Percentiles rank a stretch among this genome's conserved stretches.
These are phyloP conservation scores for Coracopsis vasa DNA, from an alignment of 2,113 vertebrate species.

Conservation along the genomic window DNA sequence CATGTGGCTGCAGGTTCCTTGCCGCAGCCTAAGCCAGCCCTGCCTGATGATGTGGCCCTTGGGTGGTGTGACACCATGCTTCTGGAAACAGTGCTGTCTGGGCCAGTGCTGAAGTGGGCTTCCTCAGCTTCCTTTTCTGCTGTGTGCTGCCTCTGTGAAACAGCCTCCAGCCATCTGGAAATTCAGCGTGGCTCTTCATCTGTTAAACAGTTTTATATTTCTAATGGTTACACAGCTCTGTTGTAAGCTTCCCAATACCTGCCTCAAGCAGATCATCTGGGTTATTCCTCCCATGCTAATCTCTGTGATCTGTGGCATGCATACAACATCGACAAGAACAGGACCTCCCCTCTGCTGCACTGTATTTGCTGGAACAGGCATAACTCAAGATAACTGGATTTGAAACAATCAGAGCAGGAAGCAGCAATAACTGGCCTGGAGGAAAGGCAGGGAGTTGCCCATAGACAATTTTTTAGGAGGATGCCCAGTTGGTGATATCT, in stretches of 20 bases:
- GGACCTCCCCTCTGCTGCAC: conserved; percentile 12
- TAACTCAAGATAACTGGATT: conserved; percentile 20
- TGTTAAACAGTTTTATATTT: not conserved
- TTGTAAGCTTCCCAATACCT: not conserved
- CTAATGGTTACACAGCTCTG: not conserved
- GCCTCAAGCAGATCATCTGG: conserved; percentile 4
- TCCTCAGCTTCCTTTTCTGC: not conserved
- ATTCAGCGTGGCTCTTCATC: not conserved
- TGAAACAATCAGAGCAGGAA: conserved; percentile 53
- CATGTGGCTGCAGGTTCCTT: conserved; percentile 30
- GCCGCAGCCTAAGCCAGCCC: not conserved
- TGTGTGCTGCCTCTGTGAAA: not conserved
- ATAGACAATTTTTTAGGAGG: not conserved
- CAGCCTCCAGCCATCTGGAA: not conserved
- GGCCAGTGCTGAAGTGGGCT: not conserved
- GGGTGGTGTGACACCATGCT: not conserved
- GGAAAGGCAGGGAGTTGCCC: conserved; percentile 27
- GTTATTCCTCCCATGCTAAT: conserved; percentile 21
- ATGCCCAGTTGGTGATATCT: not conserved
- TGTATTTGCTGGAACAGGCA: conserved; percentile 46
- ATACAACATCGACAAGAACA: not conserved
- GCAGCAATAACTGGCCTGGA: conserved; percentile 35
- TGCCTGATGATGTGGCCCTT: not conserved
- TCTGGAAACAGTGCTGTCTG: fast-evolving
- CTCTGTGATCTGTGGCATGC: conserved; percentile 39